Conservation (phyloP, 2,113 vertebrate species). For the Chauna torquata region DNA sequence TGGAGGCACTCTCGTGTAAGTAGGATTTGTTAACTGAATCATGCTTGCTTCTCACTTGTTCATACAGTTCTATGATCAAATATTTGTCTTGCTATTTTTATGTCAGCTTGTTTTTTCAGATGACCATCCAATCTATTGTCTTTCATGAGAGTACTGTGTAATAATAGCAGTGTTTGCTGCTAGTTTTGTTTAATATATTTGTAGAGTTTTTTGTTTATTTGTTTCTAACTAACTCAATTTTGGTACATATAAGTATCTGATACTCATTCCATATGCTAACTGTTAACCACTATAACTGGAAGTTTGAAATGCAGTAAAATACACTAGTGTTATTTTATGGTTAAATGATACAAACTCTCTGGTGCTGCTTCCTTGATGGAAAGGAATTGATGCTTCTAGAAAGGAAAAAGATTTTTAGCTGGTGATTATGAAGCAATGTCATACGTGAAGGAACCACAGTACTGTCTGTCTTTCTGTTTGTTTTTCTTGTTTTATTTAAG, state of each 20-base stretch:
- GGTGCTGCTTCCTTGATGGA: neutral
- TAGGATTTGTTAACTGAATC: neutral
- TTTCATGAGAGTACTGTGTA: neutral
- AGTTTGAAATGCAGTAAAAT: neutral
- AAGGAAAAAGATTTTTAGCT: neutral
- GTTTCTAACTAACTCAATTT: neutral
- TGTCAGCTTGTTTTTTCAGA: conserved; percentile 31
- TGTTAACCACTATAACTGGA: conserved; percentile 18
- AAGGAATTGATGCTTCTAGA: neutral
- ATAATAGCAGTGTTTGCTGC: neutral
- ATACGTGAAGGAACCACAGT: neutral
- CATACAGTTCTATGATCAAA: neutral
- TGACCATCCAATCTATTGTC: conserved; percentile 24
- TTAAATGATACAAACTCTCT: neutral
- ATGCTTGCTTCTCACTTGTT: neutral
- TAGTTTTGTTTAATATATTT: neutral
- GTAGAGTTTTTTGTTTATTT: neutral
- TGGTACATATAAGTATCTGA: neutral
- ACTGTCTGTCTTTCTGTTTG: neutral
- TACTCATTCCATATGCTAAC: conserved; percentile 29
- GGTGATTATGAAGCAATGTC: neutral
- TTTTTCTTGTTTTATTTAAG: neutral
- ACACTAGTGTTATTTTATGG: neutral
- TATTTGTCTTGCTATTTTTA: conserved; percentile 17
- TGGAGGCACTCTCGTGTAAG: conserved; percentile 25